Evolutionary conservation across 2,888 invertebrate genomes (phyloP).

Genomic region (Stramonita haemastoma): DNA sequence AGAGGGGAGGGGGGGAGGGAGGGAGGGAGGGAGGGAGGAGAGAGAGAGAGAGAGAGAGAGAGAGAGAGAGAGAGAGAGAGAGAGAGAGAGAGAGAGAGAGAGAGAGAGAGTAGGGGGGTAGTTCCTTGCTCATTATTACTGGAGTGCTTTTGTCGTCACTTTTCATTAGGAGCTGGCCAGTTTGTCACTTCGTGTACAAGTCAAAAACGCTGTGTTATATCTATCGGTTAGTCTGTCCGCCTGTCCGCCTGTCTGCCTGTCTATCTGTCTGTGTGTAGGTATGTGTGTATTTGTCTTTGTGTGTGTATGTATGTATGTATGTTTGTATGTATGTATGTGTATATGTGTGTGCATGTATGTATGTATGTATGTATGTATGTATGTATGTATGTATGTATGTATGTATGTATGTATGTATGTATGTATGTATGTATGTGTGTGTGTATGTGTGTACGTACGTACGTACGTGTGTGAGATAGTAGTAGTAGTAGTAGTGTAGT

Average conservation of each 20-base stretch:
- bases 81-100: constrained; percentile 1
- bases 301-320: neutral
- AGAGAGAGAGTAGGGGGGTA: too few species aligned
- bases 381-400: constrained; percentile 26
- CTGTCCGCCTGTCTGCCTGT: constrained; percentile 21
- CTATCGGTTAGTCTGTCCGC: neutral
- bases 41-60: neutral
- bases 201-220: too few species aligned
- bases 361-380: constrained; percentile 32
- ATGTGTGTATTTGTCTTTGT: neutral
- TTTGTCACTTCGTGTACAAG: too few species aligned
- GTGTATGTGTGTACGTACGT: constrained; percentile 4
- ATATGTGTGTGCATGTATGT: constrained; percentile 18
- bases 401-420: constrained; percentile 10
- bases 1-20: too few species aligned
- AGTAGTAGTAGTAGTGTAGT: too few species aligned
- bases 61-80: too few species aligned
- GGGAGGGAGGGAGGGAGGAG: neutral
- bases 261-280: neutral
- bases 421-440: neutral
- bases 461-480: neutral
- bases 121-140: too few species aligned
- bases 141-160: too few species aligned
- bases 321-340: neutral
- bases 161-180: too few species aligned